Conservation (phyloP, 1,140 invertebrate genomes). For the Papilio dardanus region DNA sequence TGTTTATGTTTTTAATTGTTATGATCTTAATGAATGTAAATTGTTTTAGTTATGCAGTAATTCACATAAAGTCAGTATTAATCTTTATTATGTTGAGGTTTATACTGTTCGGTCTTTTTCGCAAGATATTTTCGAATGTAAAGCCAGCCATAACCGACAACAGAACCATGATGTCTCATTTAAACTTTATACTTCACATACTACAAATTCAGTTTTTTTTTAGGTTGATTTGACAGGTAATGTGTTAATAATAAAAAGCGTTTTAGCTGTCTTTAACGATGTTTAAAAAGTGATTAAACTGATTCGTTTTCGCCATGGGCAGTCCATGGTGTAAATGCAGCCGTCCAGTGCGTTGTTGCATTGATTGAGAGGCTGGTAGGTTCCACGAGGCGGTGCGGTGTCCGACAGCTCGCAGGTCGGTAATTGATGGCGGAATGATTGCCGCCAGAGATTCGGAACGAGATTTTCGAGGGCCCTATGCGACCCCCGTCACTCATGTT, state of each 20-base stretch:
- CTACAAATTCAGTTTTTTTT: not conserved
- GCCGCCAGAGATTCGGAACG: slow-evolving; percentile 43
- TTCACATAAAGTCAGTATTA: not conserved
- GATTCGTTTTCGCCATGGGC: slow-evolving; percentile 14
- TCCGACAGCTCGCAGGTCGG: slow-evolving; percentile 49
- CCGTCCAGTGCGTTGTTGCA: not conserved
- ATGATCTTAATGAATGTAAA: slow-evolving; percentile 21
- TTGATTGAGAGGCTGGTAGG: slow-evolving; percentile 28
- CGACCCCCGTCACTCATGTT: slow-evolving; percentile 48
- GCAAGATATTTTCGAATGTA: not conserved
- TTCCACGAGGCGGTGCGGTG: slow-evolving; percentile 32
- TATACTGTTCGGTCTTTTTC: no score
- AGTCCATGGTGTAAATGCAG: slow-evolving; percentile 13
- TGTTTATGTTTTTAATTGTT: slow-evolving; percentile 18
- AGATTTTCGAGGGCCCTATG: slow-evolving; percentile 48
- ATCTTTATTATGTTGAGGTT: no score
- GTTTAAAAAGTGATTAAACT: not conserved
- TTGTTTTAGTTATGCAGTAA: not conserved
- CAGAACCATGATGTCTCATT: no score
- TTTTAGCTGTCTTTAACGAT: not conserved
- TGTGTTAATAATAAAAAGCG: not conserved
- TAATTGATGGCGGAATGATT: slow-evolving; percentile 62
- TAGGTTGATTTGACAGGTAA: not conserved
- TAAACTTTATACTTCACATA: not conserved
- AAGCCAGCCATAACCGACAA: no score